Evolutionary conservation across 2,888 invertebrate species (phyloP).

Genomic region (Yponomeuta cagnagella): DNA sequence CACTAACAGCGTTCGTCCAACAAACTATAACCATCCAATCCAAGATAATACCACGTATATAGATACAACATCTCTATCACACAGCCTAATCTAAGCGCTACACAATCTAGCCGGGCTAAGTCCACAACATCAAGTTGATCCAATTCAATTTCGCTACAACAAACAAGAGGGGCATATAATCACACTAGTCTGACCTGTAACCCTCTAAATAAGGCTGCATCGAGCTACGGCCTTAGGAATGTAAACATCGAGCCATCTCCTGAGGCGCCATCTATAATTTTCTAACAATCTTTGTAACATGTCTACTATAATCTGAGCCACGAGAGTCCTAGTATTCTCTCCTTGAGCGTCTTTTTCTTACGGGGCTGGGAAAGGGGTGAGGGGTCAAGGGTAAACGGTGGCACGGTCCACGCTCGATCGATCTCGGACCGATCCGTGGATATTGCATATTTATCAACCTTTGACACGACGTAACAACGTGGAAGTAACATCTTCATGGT

Average conservation of each 20-base stretch:
- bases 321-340: constrained; percentile 18
- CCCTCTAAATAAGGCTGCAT: constrained; percentile 61
- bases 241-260: constrained; percentile 70
- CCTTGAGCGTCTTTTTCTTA: constrained; percentile 13
- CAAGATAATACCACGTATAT: no score
- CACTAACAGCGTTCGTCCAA: no score
- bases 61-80: neutral
- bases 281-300: constrained; percentile 60
- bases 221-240: constrained; percentile 61
- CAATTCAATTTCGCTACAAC: constrained; percentile 58
- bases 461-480: constrained; percentile 70
- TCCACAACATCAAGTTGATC: constrained; percentile 21
- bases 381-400: constrained; percentile 35
- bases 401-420: constrained; percentile 60
- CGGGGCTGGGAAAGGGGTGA: constrained; percentile 20
- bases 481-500: constrained; percentile 69
- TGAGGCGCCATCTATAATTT: constrained; percentile 74
- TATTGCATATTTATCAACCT: constrained; percentile 76
- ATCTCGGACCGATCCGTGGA: constrained; percentile 62
- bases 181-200: constrained; percentile 56
- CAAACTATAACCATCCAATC: no score
- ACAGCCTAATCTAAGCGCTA: neutral
- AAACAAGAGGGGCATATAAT: constrained; percentile 64
- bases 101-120: neutral
- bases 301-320: constrained; percentile 43